Base-by-base conservation (phyloP, 2,797 vertebrate species). In the Choloepus didactylus region DNA sequence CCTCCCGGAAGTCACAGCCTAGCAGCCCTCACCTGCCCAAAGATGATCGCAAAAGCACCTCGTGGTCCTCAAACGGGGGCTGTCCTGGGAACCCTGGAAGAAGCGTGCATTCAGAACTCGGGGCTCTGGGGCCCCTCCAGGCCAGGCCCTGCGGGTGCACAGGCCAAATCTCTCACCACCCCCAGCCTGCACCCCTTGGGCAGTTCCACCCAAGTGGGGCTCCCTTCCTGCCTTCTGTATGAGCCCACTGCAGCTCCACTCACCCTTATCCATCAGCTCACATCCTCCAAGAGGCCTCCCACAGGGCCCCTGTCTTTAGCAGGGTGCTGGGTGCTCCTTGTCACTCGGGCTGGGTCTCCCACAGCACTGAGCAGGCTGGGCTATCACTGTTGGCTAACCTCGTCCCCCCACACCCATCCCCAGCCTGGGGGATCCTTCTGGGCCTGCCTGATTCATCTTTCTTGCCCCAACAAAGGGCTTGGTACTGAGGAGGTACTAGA, bases 41-140 rank as follows among this genome's bases (percentile, higher is more conserved):
- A 31, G 3, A 4, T 10, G 9, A 27, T 25, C 44, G 19, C 0
- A 1, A 31, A 66, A 12, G 11, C 23, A 35, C 56, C 29, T 3
- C 9, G 6, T 2, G 49, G 21, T 29, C 69, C 66, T 54, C 29
- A 0, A 16, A 3, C 8, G 2, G 2, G 29, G 2, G 35, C 31
- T 27, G 0, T 6, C 59, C n/a, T 15, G n/a, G 54, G 18, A 21
- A 27, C 46, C 70, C 1, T 0, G 9, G 25, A 38, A 0, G 16
- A 0, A 3, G 23, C 21, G 2, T 0, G 10, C 6, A 0, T 16
- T 4, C 31, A 3, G 82, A 46, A 9, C 69, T 4, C 19, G 19
- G 27, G 59, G 77, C 62, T 21, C 14, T 6, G 23, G 75, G 18
- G 25, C 41, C 87, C 76, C 85, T 84, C 77, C 35, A 64, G 94